phyloP scores from a whole-genome alignment of 1,140 invertebrate genomes.

The Bombus sylvicola region DNA sequence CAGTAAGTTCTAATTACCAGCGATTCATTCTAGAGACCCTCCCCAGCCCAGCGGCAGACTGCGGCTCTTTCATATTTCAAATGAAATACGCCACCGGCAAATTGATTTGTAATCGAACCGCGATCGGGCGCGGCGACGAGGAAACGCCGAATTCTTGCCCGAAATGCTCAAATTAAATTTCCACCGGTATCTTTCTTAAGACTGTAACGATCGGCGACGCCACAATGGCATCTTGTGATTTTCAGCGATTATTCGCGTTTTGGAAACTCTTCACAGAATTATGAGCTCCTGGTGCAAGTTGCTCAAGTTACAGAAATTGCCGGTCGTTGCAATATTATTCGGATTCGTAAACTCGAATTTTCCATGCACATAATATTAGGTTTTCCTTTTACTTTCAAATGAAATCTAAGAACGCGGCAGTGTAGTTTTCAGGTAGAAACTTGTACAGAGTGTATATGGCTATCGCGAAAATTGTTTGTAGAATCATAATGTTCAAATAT shows the following conservation, averaged over 20 bases:
- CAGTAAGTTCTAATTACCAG: conserved; percentile 85
- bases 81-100: conserved; percentile 29
- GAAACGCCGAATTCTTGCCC: neutral
- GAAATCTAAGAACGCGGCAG: neutral
- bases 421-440: no score
- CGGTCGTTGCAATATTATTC: no score
- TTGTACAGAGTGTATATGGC: no score
- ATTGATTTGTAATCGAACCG: conserved; percentile 30
- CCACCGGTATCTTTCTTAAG: neutral
- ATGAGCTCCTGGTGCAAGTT: no score
- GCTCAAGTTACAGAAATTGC: no score
- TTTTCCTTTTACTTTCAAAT: neutral
- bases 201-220: no score
- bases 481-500: no score
- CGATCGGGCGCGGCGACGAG: neutral
- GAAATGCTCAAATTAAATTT: neutral
- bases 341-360: neutral
- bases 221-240: no score
- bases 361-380: neutral
- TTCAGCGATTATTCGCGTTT: no score
- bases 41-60: neutral
- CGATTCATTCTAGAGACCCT: conserved; percentile 14
- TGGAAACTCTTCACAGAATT: neutral
- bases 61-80: conserved; percentile 17
- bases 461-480: no score